These are phyloP conservation scores for Pipistrellus nathusii DNA, from an alignment of 2,797 vertebrate species.

Conservation along the genomic window DNA sequence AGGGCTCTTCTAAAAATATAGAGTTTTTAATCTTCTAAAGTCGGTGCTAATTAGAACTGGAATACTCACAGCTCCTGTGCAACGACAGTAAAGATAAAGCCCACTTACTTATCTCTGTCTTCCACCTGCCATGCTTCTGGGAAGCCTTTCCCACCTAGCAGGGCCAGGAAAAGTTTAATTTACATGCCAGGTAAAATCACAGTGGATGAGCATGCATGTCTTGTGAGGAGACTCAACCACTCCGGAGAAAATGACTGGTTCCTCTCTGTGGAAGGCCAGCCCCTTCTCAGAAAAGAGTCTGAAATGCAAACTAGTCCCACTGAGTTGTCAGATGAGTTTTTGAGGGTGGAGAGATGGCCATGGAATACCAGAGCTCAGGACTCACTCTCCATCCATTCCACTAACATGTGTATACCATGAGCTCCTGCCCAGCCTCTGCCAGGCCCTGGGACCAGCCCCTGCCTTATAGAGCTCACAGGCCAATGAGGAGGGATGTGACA, in stretches of 20 bases:
- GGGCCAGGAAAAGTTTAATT: not conserved
- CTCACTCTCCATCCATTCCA: not conserved
- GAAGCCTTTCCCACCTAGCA: not conserved
- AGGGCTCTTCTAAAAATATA: slow-evolving; percentile 65
- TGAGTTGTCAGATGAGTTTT: not conserved
- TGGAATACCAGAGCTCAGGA: not conserved
- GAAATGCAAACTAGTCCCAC: not conserved
- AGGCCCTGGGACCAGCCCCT: not conserved
- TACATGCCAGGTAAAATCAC: not conserved
- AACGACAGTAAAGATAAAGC: not conserved
- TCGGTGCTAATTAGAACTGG: slow-evolving; percentile 13
- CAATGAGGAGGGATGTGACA: not conserved
- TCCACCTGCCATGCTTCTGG: not conserved
- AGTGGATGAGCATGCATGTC: not conserved
- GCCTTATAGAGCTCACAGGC: not conserved
- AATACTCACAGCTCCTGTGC: not conserved
- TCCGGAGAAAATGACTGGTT: not conserved
- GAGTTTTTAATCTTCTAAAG: slow-evolving; percentile 51
- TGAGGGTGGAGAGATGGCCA: not conserved
- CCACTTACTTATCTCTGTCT: slow-evolving; percentile 49
- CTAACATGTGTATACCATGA: accelerated
- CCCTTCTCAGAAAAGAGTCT: not conserved
- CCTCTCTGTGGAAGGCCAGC: not conserved
- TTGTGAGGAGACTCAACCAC: not conserved
- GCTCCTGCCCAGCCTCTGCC: not conserved